Evolutionary conservation across 2,113 vertebrate species (phyloP), one percentile per base, ranked within the genome.

Genomic region (Hyla sarda): DNA sequence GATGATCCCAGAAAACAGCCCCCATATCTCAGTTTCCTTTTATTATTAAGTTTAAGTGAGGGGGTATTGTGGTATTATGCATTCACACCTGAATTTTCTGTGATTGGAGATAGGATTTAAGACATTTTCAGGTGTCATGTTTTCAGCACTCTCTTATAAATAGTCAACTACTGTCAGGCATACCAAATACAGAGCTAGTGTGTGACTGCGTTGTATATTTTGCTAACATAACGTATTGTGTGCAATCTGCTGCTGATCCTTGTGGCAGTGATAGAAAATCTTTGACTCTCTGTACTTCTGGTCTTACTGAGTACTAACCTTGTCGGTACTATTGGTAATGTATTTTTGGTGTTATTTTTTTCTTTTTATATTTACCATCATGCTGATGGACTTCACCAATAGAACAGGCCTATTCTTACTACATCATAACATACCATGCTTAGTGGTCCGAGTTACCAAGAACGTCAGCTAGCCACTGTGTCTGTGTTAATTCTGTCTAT

Each of bases 151-250:
- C 21, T 56, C 58, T 19, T 60, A 62, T 62, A 62, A 62, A 28
- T 47, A 58, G 25, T 47, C n/a, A 28, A 65, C 19, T 81, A 65
- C 34, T 28, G 58, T 60, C 58, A 28, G 78, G 23, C 56, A 25
- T 81, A 65, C 74, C 48, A 32, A 77, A 21, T 30, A 81, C n/a
- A 56, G 77, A 56, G 54, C 21, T 80, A 41, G 37, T 65, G 77
- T 80, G 78, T 81, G 56, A 45, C 45, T 81, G n/a, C 41, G 19
- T 81, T 81, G 78, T 81, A 65, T 65, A 81, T 62, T 60, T 60
- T 81, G 52, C 37, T 62, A 81, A 81, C 34, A 65, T 37, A 13
- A 37, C 65, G 58, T 65, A 45, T 81, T 25, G 30, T 81, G 78
- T 81, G 78, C 58, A 47, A 65, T 81, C 56, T 81, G 34, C 74